Base-by-base conservation (phyloP, 1,140 invertebrate genomes). In the Agrypnia vestita region DNA sequence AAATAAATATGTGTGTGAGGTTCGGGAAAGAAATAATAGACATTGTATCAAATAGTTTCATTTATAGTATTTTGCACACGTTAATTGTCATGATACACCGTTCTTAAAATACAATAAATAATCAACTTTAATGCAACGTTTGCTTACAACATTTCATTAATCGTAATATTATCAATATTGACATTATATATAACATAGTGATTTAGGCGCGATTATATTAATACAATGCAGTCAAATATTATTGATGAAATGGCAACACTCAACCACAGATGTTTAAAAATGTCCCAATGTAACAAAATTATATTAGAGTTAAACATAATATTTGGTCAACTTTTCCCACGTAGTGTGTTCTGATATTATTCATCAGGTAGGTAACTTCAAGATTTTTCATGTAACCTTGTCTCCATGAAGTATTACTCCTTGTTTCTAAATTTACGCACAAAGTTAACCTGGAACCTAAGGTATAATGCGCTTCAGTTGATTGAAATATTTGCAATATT, bases 51-150 rank as follows among this genome's bases (percentile, higher is more conserved):
- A 80, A 80, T 80, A 71, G 67, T 83, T 76, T 72, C 61, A 76
- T 80, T 80, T 78, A 82, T 80, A 80, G 76, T 82, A 73, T 83
- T 80, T 83, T 83, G 79, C 82, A 83, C 82, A 83, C 82, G 79
- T 77, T 83, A 83, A 78, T 82, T 80, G 69, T 83, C 79, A 78
- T 83, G 79, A 83, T 83, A 83, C 79, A 83, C 80, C 79, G 51
- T 83, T 74, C 76, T 83, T 83, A 83, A 6, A 67, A 74, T 80
- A 71, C 78, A 72, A 77, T 83, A 78, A 83, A 80, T 80, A 56
- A 78, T 79, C 76, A 83, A 80, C 64, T 76, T 71, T 64, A 71
- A 83, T 83, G 82, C 78, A 75, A 80, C 72, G 69, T 35, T 80
- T 64, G 47, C 73, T 76, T 80, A 79, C 80, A 82, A 82, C 73